Base-by-base conservation (phyloP, 2,888 invertebrate species). In the Colostygia pectinataria region DNA sequence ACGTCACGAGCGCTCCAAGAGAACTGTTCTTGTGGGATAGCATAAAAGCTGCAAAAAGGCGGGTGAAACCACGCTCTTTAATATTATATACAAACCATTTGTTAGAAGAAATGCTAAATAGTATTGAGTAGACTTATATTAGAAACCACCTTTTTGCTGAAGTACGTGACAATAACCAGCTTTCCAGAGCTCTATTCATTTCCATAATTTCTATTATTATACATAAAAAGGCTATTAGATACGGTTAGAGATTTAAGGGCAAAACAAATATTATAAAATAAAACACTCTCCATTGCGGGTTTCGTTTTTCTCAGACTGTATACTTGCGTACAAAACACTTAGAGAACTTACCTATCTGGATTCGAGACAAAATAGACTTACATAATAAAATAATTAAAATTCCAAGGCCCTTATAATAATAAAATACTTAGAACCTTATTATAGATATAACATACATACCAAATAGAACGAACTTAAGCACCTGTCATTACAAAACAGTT, bases 201-300 rank as follows among this genome's bases (percentile, higher is more conserved):
- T 55, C 38, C 50, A 40, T 53, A 65, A 55, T 53, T 41, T 42
- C 51, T 52, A 66, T 69, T 57, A 57, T 57, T 46, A 39, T 31
- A 61, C 64, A 65, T 55, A 62, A 68, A 61, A 68, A 67, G 59
- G 53, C 66, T 62, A 62, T 74, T 73, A 74, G 57, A 48, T 47
- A 55, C 51, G 54, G 53, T 50, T 34, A 18, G 25, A 29, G 28
- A 55, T 66, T 61, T 69, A 68, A 72, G 71, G 73, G 67, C 62
- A 74, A 71, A 74, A 67, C 67, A 76, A 77, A 77, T 68, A 75
- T 69, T 64, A 70, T 64, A 67, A 66, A 67, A 39, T 28, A 56
- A 67, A 68, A 66, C 69, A 70, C 61, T 62, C 65, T 57, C 69
- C 66, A 57, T 65, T 66, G 64, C 60, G 54, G 57, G 57, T 63